These are phyloP conservation scores for Timandra comae DNA, from an alignment of 2,888 invertebrate genomes.

Conservation along the genomic window DNA sequence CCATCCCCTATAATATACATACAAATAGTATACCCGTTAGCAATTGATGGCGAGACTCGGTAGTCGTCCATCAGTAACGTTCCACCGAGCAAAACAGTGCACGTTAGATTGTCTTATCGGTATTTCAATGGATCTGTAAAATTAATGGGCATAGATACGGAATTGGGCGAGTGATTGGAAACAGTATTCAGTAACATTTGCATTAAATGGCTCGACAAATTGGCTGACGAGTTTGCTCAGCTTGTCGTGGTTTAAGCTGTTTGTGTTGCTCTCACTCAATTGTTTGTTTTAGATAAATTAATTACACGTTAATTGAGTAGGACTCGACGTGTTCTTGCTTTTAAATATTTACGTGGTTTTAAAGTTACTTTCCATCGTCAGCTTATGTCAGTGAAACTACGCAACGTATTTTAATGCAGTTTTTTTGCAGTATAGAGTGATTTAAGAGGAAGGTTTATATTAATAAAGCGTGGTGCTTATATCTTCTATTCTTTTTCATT, in stretches of 20 bases:
- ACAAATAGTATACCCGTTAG: too few relatives aligned
- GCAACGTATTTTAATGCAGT: too few relatives aligned
- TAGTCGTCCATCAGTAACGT: background rate
- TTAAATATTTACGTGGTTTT: too few relatives aligned
- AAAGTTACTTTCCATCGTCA: too few relatives aligned
- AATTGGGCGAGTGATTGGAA: slow-evolving; percentile 15
- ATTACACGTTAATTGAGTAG: background rate
- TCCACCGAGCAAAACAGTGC: background rate
- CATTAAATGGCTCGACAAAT: slow-evolving; percentile 14
- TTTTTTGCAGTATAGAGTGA: too few relatives aligned
- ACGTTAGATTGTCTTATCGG: background rate
- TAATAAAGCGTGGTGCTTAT: too few relatives aligned
- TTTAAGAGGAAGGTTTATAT: too few relatives aligned
- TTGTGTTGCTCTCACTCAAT: slow-evolving; percentile 1
- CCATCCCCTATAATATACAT: too few relatives aligned
- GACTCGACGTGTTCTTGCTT: background rate
- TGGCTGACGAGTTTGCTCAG: slow-evolving; percentile 12
- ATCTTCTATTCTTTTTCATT: too few relatives aligned
- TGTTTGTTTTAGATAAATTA: background rate
- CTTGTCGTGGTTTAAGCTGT: slow-evolving; percentile 7
- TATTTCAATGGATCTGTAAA: slow-evolving; percentile 18
- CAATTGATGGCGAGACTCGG: too few relatives aligned
- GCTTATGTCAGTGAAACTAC: too few relatives aligned
- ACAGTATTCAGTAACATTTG: slow-evolving; percentile 13
- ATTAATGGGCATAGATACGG: slow-evolving; percentile 14